Evolutionary conservation across 2,113 vertebrate species (phyloP).

Genomic region (Sceloporus tristichus): DNA sequence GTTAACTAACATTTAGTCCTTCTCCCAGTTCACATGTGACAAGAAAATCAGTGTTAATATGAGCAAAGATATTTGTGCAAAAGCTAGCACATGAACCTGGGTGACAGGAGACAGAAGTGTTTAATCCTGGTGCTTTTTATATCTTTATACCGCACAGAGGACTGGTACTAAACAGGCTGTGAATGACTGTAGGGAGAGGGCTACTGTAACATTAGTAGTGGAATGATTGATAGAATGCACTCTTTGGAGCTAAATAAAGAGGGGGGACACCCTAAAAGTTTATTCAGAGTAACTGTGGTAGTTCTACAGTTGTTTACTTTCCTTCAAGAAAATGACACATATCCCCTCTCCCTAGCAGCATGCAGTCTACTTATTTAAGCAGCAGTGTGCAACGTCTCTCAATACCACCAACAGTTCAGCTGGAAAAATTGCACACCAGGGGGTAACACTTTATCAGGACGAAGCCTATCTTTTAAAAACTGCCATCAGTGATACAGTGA

Average conservation of each 20-base stretch:
- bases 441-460: constrained; percentile 78
- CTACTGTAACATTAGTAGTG: constrained; percentile 53
- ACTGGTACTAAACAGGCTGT: neutral
- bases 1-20: too few relatives aligned
- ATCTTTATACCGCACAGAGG: neutral
- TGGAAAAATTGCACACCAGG: constrained; percentile 71
- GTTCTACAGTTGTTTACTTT: constrained; percentile 74
- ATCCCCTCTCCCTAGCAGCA: constrained; percentile 67
- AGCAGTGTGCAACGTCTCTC: constrained; percentile 75
- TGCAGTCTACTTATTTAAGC: constrained; percentile 78
- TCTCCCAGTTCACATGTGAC: neutral
- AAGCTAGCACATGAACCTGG: neutral
- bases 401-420: constrained; percentile 71
- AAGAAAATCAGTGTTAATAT: neutral
- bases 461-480: constrained; percentile 75
- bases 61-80: neutral
- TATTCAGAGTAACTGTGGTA: constrained; percentile 76
- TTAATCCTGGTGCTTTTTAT: neutral
- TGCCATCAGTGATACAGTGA: constrained; percentile 69
- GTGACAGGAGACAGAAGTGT: too few relatives aligned
- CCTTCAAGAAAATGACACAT: constrained; percentile 79
- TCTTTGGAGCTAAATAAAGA: constrained; percentile 59
- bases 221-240: constrained; percentile 72
- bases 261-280: constrained; percentile 73
- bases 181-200: constrained; percentile 40